These are phyloP conservation scores for Dicrurus megarhynchus DNA, from an alignment of 2,113 vertebrate species.

Conservation along the genomic window DNA sequence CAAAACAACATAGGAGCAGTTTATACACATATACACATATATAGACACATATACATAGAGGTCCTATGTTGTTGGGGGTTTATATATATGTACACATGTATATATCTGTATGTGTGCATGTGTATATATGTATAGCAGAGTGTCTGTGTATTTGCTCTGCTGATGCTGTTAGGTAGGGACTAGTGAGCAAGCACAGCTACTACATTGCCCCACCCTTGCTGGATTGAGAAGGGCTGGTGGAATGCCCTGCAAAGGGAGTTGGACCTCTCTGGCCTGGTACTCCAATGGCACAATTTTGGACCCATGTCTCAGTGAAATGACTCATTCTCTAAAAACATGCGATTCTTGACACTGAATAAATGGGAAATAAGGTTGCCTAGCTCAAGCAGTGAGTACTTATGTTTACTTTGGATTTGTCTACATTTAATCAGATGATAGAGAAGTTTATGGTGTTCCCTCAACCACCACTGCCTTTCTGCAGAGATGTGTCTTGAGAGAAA, in stretches of 20 bases:
- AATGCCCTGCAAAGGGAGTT: fast-evolving
- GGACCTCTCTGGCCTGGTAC: not conserved
- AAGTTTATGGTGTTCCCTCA: not conserved
- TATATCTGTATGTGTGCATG: not conserved
- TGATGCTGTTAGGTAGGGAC: not conserved
- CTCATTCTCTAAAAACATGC: not conserved
- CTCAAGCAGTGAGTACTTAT: not conserved
- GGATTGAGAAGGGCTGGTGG: not conserved
- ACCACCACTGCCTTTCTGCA: not conserved
- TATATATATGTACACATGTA: not conserved
- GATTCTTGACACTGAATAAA: not conserved
- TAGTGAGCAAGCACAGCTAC: not conserved
- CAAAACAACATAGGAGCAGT: not conserved
- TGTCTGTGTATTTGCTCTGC: not conserved
- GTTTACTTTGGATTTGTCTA: not conserved
- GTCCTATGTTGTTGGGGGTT: not conserved
- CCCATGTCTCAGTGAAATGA: not conserved
- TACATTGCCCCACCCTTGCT: not conserved
- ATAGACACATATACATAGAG: not conserved
- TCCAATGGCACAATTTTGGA: not conserved
- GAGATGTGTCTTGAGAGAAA: not conserved
- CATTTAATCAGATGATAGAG: not conserved
- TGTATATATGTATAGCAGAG: not conserved
- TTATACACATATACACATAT: not conserved
- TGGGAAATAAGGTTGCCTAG: not conserved